phyloP scores from a whole-genome alignment of 2,797 vertebrate genomes.

The Rhinogobio ventralis region DNA sequence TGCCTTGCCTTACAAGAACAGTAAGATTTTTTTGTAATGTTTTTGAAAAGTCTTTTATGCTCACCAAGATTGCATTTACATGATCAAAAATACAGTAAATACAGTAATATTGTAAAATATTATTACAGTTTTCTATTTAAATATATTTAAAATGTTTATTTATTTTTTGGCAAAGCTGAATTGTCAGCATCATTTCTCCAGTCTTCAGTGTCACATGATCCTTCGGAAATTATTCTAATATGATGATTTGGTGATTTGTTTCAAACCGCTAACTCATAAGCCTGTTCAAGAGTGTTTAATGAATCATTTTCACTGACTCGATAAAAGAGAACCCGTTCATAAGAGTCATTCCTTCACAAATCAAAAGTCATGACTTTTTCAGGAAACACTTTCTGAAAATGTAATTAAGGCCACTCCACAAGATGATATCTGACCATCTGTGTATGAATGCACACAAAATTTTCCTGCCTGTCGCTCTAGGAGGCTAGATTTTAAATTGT shows the following conservation, averaged over 20 bases:
- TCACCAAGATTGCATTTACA: background rate
- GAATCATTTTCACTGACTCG: background rate
- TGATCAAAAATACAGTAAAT: background rate
- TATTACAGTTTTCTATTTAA: background rate
- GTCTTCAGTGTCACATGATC: background rate
- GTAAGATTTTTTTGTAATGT: background rate
- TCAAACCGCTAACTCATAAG: background rate
- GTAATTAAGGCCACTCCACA: slow-evolving; percentile 1
- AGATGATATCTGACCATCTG: background rate
- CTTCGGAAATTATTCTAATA: background rate
- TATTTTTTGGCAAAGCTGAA: background rate
- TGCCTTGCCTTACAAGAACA: too few species aligned
- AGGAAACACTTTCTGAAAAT: background rate
- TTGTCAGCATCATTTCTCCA: background rate
- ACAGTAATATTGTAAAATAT: background rate
- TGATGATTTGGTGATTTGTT: background rate
- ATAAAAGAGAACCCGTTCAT: background rate
- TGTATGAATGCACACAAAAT: background rate
- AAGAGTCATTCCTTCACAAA: background rate
- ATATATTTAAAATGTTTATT: background rate
- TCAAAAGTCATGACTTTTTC: background rate
- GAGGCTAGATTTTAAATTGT: background rate
- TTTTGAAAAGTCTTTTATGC: background rate
- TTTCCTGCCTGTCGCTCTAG: background rate
- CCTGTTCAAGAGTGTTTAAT: background rate